A percentile compares a stretch with the other conserved stretches of the same genome.
phyloP scores from a whole-genome alignment of 2,113 vertebrate species.

The human region GRCh38 chr3:10213001-10213500 shows the following conservation, averaged over 20 bases:
- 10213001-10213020: too few species aligned
- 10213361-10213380: slow-evolving; percentile 72
- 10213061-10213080: background rate
- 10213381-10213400: slow-evolving; percentile 85
- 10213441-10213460: background rate
- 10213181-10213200: slow-evolving; percentile 59
- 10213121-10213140: background rate
- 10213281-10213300: slow-evolving; percentile 82
- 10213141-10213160: too few species aligned
- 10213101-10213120: background rate
- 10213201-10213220: slow-evolving; percentile 74
- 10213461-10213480: background rate
- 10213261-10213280: slow-evolving; percentile 81
- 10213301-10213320: slow-evolving; percentile 78
- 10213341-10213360: slow-evolving; percentile 82
- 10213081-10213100: background rate
- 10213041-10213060: too few species aligned
- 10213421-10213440: background rate
- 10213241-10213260: slow-evolving; percentile 37
- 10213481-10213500: slow-evolving; percentile 76
- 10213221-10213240: slow-evolving; percentile 76
- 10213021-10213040: too few species aligned
- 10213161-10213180: background rate
- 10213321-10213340: slow-evolving; percentile 83
- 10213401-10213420: slow-evolving; percentile 63